Evolutionary conservation across 2,888 invertebrate species (phyloP).

Genomic region (Lissonota sp.): DNA sequence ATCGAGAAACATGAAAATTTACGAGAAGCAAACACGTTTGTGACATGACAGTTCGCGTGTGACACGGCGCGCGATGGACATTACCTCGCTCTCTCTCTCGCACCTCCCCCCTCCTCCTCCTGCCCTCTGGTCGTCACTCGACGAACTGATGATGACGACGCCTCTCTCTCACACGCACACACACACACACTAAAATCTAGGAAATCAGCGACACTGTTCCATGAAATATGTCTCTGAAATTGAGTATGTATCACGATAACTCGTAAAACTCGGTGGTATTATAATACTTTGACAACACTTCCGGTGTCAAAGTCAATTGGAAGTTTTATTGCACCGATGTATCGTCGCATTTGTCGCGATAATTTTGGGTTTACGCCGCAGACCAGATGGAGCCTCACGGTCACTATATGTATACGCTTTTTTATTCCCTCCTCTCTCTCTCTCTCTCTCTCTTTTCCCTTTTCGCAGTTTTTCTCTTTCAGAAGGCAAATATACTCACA

Average conservation of each 20-base stretch:
- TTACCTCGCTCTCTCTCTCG: slow-evolving; percentile 52
- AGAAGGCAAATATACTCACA: background rate
- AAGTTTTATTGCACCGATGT: slow-evolving; percentile 22
- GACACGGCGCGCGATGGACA: slow-evolving; percentile 65
- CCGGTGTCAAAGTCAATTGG: slow-evolving; percentile 8
- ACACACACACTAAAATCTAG: slow-evolving; percentile 42
- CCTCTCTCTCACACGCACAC: slow-evolving; percentile 57
- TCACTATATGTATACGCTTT: slow-evolving; percentile 25
- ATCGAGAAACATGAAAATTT: slow-evolving; percentile 41
- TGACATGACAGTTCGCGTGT: slow-evolving; percentile 68
- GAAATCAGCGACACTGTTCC: slow-evolving; percentile 56
- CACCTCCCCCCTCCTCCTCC: slow-evolving; percentile 40
- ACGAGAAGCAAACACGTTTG: slow-evolving; percentile 62
- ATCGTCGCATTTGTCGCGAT: slow-evolving; percentile 41
- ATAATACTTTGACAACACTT: slow-evolving; percentile 11
- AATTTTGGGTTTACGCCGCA: slow-evolving; percentile 40
- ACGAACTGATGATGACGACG: slow-evolving; percentile 68
- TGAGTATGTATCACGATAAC: slow-evolving; percentile 19
- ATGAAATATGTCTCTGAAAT: slow-evolving; percentile 36
- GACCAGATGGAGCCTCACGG: slow-evolving; percentile 58
- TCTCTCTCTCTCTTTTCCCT: slow-evolving; percentile 4
- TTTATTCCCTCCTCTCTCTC: slow-evolving; percentile 34
- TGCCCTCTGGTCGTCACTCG: slow-evolving; percentile 54
- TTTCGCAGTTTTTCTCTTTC: slow-evolving; percentile 30
- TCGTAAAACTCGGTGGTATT: background rate